These are phyloP conservation scores for Calephelis virginiensis DNA, from an alignment of 1,140 invertebrate species.

Conservation along the genomic window DNA sequence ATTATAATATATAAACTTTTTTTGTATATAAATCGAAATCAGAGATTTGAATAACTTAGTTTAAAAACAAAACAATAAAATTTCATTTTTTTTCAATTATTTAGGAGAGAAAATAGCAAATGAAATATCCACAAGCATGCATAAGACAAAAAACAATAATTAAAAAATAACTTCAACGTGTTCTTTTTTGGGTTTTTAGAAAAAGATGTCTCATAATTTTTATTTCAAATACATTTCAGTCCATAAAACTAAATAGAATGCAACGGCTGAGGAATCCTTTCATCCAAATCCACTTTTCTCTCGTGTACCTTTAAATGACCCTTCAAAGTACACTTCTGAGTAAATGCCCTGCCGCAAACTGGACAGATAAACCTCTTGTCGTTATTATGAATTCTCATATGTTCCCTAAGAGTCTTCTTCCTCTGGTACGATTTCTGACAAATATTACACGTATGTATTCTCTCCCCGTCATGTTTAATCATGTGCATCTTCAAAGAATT, in stretches of 20 bases:
- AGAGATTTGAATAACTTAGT: too few species aligned
- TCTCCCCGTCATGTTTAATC: slow-evolving; percentile 83
- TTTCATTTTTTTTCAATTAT: too few species aligned
- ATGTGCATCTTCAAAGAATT: slow-evolving; percentile 85
- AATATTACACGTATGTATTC: slow-evolving; percentile 63
- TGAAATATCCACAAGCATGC: too few species aligned
- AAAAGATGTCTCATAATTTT: background rate
- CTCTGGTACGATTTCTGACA: slow-evolving; percentile 69
- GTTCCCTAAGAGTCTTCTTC: slow-evolving; percentile 80
- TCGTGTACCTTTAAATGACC: slow-evolving; percentile 72
- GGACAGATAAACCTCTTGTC: slow-evolving; percentile 85
- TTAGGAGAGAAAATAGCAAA: too few species aligned
- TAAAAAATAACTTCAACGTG: too few species aligned
- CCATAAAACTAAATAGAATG: slow-evolving; percentile 20
- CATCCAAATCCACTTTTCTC: slow-evolving; percentile 36
- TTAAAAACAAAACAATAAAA: too few species aligned
- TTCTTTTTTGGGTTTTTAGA: background rate
- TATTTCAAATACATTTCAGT: background rate
- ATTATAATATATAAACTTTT: too few species aligned
- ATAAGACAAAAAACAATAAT: too few species aligned
- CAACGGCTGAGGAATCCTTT: slow-evolving; percentile 23
- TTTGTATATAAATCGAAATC: too few species aligned
- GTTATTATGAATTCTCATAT: slow-evolving; percentile 85
- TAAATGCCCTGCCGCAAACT: slow-evolving; percentile 83
- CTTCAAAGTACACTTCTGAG: slow-evolving; percentile 77